Evolutionary conservation across 2,113 vertebrate species (phyloP).

Genomic region (Alosa alosa): DNA sequence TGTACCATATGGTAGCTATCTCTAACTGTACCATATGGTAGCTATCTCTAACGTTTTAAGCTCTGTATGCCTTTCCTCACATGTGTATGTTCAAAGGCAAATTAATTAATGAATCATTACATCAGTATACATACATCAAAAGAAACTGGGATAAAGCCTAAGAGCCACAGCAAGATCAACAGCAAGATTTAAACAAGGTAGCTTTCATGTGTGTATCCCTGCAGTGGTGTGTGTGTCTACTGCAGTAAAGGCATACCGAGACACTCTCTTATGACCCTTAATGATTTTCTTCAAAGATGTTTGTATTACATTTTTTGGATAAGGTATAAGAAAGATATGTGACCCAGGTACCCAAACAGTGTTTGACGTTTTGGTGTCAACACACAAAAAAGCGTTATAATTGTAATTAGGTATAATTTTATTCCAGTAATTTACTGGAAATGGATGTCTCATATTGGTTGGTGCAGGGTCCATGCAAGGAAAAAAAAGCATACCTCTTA

Average conservation of each 20-base stretch:
- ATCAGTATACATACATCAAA: not conserved
- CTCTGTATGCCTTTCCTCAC: not conserved
- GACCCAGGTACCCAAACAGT: no score
- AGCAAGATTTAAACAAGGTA: not conserved
- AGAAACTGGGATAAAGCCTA: not conserved
- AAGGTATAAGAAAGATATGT: no score
- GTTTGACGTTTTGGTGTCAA: no score
- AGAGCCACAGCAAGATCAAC: not conserved
- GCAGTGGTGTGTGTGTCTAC: not conserved
- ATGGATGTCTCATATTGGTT: no score
- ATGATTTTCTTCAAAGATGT: not conserved
- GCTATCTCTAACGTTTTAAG: not conserved
- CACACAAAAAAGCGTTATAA: no score
- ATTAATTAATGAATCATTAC: not conserved
- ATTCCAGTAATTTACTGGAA: no score
- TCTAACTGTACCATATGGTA: not conserved
- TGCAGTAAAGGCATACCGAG: not conserved
- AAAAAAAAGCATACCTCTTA: no score
- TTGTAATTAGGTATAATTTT: no score
- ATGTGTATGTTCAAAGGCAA: not conserved
- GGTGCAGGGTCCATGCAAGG: no score
- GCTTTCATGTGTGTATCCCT: not conserved
- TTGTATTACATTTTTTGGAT: no score
- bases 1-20: not conserved
- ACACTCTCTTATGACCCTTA: not conserved